A percentile compares a stretch with the other conserved stretches of the same genome.
Evolutionary conservation across 2,888 invertebrate genomes (phyloP).

Genomic region (Mystacides longicornis): DNA sequence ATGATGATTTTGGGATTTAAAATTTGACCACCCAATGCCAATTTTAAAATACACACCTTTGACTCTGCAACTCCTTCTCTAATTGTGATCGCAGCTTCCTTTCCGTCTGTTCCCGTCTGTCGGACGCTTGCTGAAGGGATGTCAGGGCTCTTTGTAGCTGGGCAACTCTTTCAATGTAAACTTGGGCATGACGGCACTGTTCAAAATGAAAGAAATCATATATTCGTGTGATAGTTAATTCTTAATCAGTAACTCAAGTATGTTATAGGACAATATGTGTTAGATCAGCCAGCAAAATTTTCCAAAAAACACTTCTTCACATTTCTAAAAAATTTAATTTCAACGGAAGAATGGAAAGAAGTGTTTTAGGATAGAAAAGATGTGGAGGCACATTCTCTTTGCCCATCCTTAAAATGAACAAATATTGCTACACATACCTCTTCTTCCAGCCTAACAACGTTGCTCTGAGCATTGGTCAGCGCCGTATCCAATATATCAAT

Average conservation of each 20-base stretch:
- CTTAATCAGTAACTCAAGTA: neutral
- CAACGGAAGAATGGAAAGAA: too few species aligned
- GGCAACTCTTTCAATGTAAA: slow-evolving; percentile 75
- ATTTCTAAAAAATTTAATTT: too few species aligned
- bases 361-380: too few species aligned
- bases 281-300: too few species aligned
- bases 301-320: too few species aligned
- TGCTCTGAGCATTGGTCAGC: slow-evolving; percentile 82
- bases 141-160: slow-evolving; percentile 76
- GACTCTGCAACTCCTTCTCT: slow-evolving; percentile 71
- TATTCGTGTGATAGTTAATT: neutral
- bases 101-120: slow-evolving; percentile 79
- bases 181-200: slow-evolving; percentile 77
- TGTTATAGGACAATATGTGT: neutral
- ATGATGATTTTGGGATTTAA: too few species aligned
- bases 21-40: too few species aligned
- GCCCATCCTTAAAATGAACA: too few species aligned
- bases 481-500: slow-evolving; percentile 90
- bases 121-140: slow-evolving; percentile 75
- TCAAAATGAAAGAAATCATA: too few species aligned
- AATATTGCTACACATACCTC: slow-evolving; percentile 62
- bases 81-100: slow-evolving; percentile 75
- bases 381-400: too few species aligned
- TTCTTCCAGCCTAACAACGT: slow-evolving; percentile 80
- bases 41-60: slow-evolving; percentile 38